Base-by-base conservation (phyloP, 2,797 vertebrate genomes). In the Lacerta agilis region DNA sequence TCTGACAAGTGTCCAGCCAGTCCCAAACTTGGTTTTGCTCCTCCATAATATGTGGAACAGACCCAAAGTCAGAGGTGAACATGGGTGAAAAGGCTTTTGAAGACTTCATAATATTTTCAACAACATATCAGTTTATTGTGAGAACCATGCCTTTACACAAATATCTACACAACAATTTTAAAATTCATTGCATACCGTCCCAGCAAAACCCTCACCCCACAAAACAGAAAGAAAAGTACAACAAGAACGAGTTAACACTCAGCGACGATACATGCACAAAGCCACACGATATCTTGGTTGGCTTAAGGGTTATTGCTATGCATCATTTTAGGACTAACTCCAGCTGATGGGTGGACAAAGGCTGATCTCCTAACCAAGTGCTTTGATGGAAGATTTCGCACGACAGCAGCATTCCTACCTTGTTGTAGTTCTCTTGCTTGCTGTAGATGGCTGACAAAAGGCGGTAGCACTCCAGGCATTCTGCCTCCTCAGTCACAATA, bases 361-460 rank as follows among this genome's bases (percentile, higher is more conserved):
- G 5, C 18, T 55, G 72, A 38, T 64, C 61, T 11, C 69, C 33
- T 29, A 36, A 72, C 2, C n/a, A 5, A 29, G 43, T n/a, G 41
- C 45, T 61, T 33, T 3, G 10, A 9, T 8, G 36, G 29, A 5
- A 64, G 29, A 18, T 72, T 88, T 36, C 38, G 29, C 8, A 49
- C n/a, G n/a, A 61, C n/a, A 58, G 1, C 10, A 1, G 4, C 0
- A 71, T 0, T 0, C 0, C 61, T 92, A 99, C 99, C 98, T 99
- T 96, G 49, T 96, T 92, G 69, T 98, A 97, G 92, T 97, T 97
- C 41, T 98, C 98, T 77, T 97, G 96, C 94, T 98, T 98, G 97
- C 98, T 98, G 95, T 98, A 98, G 95, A 99, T 98, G n/a, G 98
- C 98, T 3, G 98, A 99, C 41, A 99, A 94, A 72, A 99, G 98